These are phyloP conservation scores for Cinara cedri DNA, from an alignment of 2,888 invertebrate genomes.

Conservation along the genomic window DNA sequence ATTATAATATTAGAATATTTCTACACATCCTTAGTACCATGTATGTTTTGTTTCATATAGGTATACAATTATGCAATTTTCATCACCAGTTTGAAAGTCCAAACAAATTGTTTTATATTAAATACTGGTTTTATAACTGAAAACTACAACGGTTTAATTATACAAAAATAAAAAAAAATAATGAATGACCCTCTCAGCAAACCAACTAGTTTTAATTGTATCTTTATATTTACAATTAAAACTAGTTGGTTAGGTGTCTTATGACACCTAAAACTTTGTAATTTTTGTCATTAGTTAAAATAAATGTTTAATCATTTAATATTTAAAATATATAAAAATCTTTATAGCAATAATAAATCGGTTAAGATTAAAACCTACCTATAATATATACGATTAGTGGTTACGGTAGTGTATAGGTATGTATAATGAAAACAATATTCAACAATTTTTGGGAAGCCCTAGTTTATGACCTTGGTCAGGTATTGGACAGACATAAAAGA, in stretches of 20 bases:
- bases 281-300: background rate
- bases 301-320: background rate
- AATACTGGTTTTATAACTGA: constrained; percentile 17
- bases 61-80: too few relatives aligned
- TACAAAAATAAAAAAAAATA: constrained; percentile 1
- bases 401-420: too few relatives aligned
- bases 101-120: constrained; percentile 17
- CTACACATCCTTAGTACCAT: too few relatives aligned
- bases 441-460: constrained; percentile 48
- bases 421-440: background rate
- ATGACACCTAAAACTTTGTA: background rate
- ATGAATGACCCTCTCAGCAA: background rate
- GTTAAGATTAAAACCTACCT: too few relatives aligned
- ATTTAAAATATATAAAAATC: too few relatives aligned
- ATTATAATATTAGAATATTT: too few relatives aligned
- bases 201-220: background rate
- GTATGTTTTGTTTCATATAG: too few relatives aligned
- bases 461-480: constrained; percentile 46
- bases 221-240: too few relatives aligned
- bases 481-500: constrained; percentile 42
- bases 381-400: too few relatives aligned
- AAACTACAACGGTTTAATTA: background rate
- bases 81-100: background rate
- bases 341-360: too few relatives aligned
- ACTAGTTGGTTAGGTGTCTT: too few relatives aligned